Conservation (phyloP, 53 echinoderm and acorn worm species). For the Temnopleurus reevesii region DNA sequence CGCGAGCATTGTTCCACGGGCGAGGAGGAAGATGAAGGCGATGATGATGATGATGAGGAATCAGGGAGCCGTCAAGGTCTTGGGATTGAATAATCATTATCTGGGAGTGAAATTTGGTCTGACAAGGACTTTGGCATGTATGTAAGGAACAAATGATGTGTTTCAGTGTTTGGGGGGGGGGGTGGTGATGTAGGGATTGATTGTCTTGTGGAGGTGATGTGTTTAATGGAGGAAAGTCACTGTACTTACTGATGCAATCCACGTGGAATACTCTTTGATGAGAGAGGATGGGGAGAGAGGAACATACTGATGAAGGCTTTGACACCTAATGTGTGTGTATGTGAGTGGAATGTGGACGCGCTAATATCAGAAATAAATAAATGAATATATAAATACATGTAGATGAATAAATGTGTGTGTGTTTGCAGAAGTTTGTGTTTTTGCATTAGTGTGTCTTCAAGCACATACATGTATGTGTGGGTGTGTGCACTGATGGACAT, state of each 20-base stretch:
- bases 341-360: too few relatives aligned
- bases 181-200: not conserved
- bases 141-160: too few relatives aligned
- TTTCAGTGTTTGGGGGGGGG: not conserved
- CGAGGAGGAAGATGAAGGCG: not conserved
- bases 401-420: too few relatives aligned
- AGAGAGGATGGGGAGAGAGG: not conserved
- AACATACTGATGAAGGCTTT: not conserved
- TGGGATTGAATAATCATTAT: conserved; percentile 24
- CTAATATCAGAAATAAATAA: too few relatives aligned
- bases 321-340: not conserved
- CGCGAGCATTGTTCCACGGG: not conserved
- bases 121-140: conserved; percentile 32
- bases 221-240: conserved; percentile 6
- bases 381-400: too few relatives aligned
- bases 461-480: too few relatives aligned
- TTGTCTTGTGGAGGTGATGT: not conserved
- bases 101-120: not conserved
- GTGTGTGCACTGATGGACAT: too few relatives aligned
- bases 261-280: not conserved
- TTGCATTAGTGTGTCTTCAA: too few relatives aligned
- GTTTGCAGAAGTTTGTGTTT: too few relatives aligned
- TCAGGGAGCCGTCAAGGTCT: conserved; percentile 18
- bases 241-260: not conserved
- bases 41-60: conserved; percentile 28